Base-by-base conservation (phyloP, 2,113 vertebrate genomes). In the Chaetodon trifascialis region DNA sequence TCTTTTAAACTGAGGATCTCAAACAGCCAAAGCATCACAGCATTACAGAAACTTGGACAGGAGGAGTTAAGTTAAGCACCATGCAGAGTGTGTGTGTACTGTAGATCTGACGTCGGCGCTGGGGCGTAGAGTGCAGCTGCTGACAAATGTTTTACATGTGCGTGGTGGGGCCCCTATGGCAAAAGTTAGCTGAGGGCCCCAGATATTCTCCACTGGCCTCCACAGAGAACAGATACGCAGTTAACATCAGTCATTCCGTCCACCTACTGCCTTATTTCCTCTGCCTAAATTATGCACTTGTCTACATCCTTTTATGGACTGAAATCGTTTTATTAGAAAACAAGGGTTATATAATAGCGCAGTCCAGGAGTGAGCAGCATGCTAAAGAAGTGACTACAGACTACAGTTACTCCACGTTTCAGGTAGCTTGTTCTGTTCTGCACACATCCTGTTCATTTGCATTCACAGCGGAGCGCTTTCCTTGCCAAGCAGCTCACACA, bases 401-500 rank as follows among this genome's bases (percentile, higher is more conserved):
- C 58, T 44, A 76, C 19, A 82, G 68, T 76, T 82, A 80, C 69
- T 86, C 85, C 52, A 67, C 79, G 83, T 83, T 89, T 80, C 85
- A 66, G 76, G 58, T 86, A 69, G 68, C 77, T 82, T 36, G 44
- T 76, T 87, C 81, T 66, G 38, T 71, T 79, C 38, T 72, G 65
- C 42, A 36, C 60, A 73, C 68, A 34, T 70, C 46, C 46, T 67
- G 70, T 70, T 86, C 74, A 91, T 94, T 91, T 89, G 84, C 85
- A 94, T 94, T 93, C 91, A 89, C 71, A 30, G 78, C n/a, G 71
- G 69, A 80, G 64, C 60, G 9, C 65, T 72, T 73, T 83, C 59
- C 58, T 80, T 67, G 65, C 79, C 80, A 84, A 86, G 80, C 76
- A 44, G 54, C 87, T 88, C 87, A 73, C 81, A 85, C 56, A 40